Base-by-base conservation (phyloP, 2,888 invertebrate species). In the Agonopterix heracliana region DNA sequence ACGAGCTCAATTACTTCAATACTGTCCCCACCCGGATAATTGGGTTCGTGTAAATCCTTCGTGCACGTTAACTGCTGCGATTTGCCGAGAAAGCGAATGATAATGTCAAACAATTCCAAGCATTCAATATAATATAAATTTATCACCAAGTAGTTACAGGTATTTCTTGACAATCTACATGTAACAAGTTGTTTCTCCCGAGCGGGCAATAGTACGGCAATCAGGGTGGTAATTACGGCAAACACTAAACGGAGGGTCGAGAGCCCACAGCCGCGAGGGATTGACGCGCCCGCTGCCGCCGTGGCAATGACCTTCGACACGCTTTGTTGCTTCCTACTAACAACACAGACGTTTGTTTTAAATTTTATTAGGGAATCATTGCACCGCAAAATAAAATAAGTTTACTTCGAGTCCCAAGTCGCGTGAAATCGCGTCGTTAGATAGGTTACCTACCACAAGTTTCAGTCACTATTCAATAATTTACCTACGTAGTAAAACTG, bases 241-340 rank as follows among this genome's bases (percentile, higher is more conserved):
- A 44, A 43, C 43, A 41, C 41, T 41, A 40, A 46, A 51, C 50
- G 50, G 50, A 63, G 64, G 61, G 58, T 54, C 57, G 53, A 47
- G 52, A 55, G 55, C 50, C 53, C 52, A 47, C 41, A 52, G 47
- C 50, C 53, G 44, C 46, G 48, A 47, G 49, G 57, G 57, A 47
- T 41, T 42, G 50, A 38, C 54, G 46, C 49, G 55, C 50, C 54
- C 51, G 44, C 46, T 7, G 26, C 54, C 51, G 44, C 46, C 26
- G 26, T 56, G 60, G 56, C 63, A 61, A 57, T 60, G 64, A 63
- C 63, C 63, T 61, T 62, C 61, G 60, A 59, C 59, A 59, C 56
- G 57, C 60, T 59, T 55, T 51, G 55, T 54, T 55, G 51, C 53
- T 59, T 54, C 59, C 51, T 57, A 52, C 52, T 48, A 52, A 53